Base-by-base conservation (phyloP, 2,888 invertebrate genomes). In the Rhamphomyia laevipes region DNA sequence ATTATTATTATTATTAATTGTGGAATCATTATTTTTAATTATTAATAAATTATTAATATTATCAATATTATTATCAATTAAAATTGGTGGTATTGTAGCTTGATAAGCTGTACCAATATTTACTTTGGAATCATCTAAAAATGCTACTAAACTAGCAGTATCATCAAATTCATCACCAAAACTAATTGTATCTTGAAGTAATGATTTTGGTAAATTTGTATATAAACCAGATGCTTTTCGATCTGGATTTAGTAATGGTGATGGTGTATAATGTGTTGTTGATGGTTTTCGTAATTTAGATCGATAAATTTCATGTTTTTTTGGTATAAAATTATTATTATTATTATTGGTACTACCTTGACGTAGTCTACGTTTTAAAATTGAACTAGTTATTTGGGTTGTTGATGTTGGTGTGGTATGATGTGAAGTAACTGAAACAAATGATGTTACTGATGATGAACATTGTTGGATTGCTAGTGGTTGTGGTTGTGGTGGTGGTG, bases 221-320 rank as follows among this genome's bases (percentile, higher is more conserved):
- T 66, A 92, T 4, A 96, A 74, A 1, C 96, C 96, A 0, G 87
- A 78, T 1, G 93, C 93, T 55, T 83, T 81, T 54, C 97, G 77
- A 51, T 90, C 85, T 0, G 97, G 97, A 63, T 92, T 90, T 48
- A 97, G 73, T 63, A 97, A 88, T 0, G 97, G 97, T 27, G 91
- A 87, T 13, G 97, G 95, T 0, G 95, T 96, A 69, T 88, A 97
- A 52, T 78, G 77, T 6, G 64, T 66, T 1, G 66, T 62, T 4
- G 70, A 66, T 45, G 76, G 70, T 16, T 67, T 68, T 7, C 68
- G 63, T 49, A 69, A 54, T 55, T 70, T 69, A 10, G 68, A 69
- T 17, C 66, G 66, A 51, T 63, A 69, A 13, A 67, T 21, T 45
- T 56, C 56, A 18, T 54, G 49, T 42, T 57, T 57, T 9, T 55